These are phyloP conservation scores for Drosophila dunni DNA, from an alignment of 1,140 invertebrate species.

Conservation along the genomic window DNA sequence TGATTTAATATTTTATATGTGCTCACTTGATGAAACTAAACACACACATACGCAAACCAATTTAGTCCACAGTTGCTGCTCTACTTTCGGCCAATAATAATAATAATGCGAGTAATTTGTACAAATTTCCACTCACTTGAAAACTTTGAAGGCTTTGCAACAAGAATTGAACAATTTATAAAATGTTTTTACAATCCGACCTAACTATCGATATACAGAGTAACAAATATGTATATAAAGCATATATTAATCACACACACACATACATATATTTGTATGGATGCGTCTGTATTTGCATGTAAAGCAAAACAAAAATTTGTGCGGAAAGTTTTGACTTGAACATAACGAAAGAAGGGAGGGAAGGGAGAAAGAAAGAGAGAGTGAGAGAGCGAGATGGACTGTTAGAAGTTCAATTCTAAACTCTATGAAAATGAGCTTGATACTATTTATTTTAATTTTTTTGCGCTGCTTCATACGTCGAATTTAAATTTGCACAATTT, in stretches of 20 bases:
- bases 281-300: slow-evolving; percentile 23
- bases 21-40: no score
- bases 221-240: no score
- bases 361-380: no score
- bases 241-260: slow-evolving; percentile 5
- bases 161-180: slow-evolving; percentile 34
- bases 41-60: no score
- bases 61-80: no score
- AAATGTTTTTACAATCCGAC: slow-evolving; percentile 67
- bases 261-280: neutral
- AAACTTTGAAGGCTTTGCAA: slow-evolving; percentile 25
- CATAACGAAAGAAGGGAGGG: neutral
- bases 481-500: slow-evolving; percentile 70
- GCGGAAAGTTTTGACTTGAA: slow-evolving; percentile 19
- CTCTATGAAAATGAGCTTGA: slow-evolving; percentile 53
- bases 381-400: neutral
- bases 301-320: slow-evolving; percentile 27
- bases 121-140: slow-evolving; percentile 42
- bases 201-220: slow-evolving; percentile 31
- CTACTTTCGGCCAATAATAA: slow-evolving; percentile 13
- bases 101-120: slow-evolving; percentile 30
- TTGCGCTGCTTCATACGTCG: slow-evolving; percentile 31
- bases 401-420: slow-evolving; percentile 71
- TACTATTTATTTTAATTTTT: slow-evolving; percentile 46
- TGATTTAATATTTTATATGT: no score